phyloP scores from a whole-genome alignment of 2,113 vertebrate genomes.

The Urocynchramus pylzowi region DNA sequence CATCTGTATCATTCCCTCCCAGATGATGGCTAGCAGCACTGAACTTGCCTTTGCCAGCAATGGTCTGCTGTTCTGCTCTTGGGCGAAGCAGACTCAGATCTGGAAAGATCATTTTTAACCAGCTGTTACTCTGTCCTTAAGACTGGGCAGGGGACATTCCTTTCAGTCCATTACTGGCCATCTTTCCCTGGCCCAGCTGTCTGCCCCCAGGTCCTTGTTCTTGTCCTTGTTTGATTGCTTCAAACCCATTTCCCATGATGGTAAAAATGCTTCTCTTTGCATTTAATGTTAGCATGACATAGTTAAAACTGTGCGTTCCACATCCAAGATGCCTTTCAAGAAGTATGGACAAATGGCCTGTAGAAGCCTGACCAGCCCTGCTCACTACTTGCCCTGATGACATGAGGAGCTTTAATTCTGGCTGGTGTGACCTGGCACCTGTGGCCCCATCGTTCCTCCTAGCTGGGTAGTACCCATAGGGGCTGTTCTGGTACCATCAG shows the following conservation, averaged over 20 bases:
- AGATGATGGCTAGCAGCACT: background rate
- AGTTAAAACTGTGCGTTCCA: background rate
- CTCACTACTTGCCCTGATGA: background rate
- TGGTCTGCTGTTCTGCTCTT: background rate
- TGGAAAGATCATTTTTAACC: background rate
- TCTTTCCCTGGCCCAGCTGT: background rate
- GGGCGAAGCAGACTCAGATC: background rate
- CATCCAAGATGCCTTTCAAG: background rate
- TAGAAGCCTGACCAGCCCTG: background rate
- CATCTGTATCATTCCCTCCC: background rate
- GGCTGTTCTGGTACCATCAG: background rate
- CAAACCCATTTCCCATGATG: background rate
- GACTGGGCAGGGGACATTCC: too few relatives aligned
- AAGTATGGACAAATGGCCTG: background rate
- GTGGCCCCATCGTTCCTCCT: background rate
- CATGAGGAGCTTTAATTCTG: rapidly evolving
- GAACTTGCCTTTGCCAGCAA: background rate
- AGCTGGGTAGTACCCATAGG: background rate
- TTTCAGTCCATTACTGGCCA: background rate
- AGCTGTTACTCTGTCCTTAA: background rate
- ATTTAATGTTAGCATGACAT: background rate
- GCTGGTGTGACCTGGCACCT: background rate
- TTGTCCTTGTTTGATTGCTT: background rate
- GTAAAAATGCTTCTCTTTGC: background rate
- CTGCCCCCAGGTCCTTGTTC: background rate